Evolutionary conservation across 2,888 invertebrate genomes (phyloP), one percentile per base, ranked within the genome.

Genomic region (Furcula furcula): DNA sequence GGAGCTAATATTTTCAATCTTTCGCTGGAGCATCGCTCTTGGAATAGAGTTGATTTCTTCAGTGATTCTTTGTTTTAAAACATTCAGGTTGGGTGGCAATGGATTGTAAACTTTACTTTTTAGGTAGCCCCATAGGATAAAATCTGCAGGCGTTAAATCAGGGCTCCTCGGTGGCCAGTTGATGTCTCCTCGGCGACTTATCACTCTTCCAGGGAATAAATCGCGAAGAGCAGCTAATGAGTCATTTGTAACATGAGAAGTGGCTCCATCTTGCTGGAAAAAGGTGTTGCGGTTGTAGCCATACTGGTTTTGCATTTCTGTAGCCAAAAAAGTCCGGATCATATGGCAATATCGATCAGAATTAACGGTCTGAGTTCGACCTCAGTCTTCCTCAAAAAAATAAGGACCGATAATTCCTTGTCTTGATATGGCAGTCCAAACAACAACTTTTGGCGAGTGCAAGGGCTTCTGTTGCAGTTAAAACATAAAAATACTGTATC

Each of bases 241-340:
- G 33, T 54, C 52, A 44, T 48, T 50, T 41, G 51, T 44, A 26
- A 44, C 44, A 45, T 51, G 48, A 31, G 36, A 55, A 48, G 49
- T 53, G 43, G 50, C 49, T 51, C 36, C 46, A 51, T 55, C 51
- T 51, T 49, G 47, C 36, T 55, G 52, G 34, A 57, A 54, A 41
- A 48, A 49, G 10, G 43, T 46, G 41, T 38, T 46, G 30, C 41
- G 37, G 44, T 52, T 52, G 36, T 52, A 54, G 34, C 46, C 53
- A 31, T 11, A 12, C 43, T 50, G 46, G 36, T 52, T 54, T 49
- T 43, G 41, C 44, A 47, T 52, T 47, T 51, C 47, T 49, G 42
- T 37, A 46, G 49, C 39, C 38, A 46, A 37, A 47, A 31, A 31
- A 43, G 36, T 46, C 39, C 38, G 30, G 33, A 52, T 50, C 45